Base-by-base conservation (phyloP, 2,113 vertebrate genomes). In the Anser brachyrhynchus region DNA sequence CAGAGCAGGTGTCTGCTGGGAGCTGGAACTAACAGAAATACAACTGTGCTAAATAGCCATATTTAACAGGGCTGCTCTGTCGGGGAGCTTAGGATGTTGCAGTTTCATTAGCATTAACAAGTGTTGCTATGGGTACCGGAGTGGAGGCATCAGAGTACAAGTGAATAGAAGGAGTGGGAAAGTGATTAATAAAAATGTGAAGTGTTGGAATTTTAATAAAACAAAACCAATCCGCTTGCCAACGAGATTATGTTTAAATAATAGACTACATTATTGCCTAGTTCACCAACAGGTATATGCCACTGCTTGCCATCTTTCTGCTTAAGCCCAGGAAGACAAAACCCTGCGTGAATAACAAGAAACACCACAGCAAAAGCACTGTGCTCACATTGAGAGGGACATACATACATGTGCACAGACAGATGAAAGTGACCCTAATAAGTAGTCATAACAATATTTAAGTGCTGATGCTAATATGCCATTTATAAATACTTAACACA, bases 121-220 rank as follows among this genome's bases (percentile, higher is more conserved):
- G 97, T 97, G 98, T 98, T 98, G 98, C 98, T 97, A 98, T 98
- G 98, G 98, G 97, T 95, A 98, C 97, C 90, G 6, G 90, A 77
- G 96, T 96, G 83, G 89, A 96, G 91, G 96, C 95, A 95, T 91
- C 92, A 79, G 96, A 92, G 96, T 84, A 97, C 88, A 96, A 94
- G 96, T 92, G 95, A 97, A 97, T 79, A 97, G 86, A 95, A 78
- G 70, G 65, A 96, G 90, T 85, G 59, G 44, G 77, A 95, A 95
- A 96, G 26, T 95, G 94, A 97, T 92, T 95, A 98, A 96, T 93
- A 96, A 91, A 95, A 95, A 92, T 11, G 73, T 87, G 77, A 94
- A 93, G 84, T 96, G 94, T 79, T 94, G 84, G 92, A 93, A 96
- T 94, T 95, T 93, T 95, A 96, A 95, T 93, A 97, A 97, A 92